Evolutionary conservation across 2,797 vertebrate genomes (phyloP).

Genomic region (Hephaestus fuliginosus): DNA sequence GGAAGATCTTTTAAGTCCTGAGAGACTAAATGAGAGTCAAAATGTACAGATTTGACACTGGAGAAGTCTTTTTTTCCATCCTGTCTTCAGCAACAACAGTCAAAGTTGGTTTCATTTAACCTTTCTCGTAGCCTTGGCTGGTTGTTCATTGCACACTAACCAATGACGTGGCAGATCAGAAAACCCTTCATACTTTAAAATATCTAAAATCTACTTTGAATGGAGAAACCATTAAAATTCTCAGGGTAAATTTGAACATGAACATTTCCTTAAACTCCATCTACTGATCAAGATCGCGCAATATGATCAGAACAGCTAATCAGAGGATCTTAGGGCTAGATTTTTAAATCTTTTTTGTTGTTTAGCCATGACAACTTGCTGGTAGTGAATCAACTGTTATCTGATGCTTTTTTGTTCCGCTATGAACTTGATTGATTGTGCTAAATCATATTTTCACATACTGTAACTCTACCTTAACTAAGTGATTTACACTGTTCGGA

Average conservation of each 20-base stretch:
- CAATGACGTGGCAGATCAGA: neutral
- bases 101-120: neutral
- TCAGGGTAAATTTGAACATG: neutral
- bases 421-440: neutral
- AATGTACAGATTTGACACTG: neutral
- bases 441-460: neutral
- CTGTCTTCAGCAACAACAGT: neutral
- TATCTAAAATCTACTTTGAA: conserved; percentile 1
- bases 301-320: neutral
- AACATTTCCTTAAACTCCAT: neutral
- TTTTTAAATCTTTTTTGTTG: neutral
- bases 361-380: neutral
- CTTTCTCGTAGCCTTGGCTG: neutral
- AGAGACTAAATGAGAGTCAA: neutral
- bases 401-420: neutral
- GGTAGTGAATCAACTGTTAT: neutral
- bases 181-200: neutral
- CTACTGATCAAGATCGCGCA: too few species aligned
- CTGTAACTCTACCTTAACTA: neutral
- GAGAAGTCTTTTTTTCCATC: neutral
- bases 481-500: neutral
- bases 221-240: neutral
- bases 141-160: neutral
- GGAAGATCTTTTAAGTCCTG: neutral
- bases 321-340: neutral